phyloP scores from a whole-genome alignment of 2,888 invertebrate genomes.

The Drosophila niveifrons region DNA sequence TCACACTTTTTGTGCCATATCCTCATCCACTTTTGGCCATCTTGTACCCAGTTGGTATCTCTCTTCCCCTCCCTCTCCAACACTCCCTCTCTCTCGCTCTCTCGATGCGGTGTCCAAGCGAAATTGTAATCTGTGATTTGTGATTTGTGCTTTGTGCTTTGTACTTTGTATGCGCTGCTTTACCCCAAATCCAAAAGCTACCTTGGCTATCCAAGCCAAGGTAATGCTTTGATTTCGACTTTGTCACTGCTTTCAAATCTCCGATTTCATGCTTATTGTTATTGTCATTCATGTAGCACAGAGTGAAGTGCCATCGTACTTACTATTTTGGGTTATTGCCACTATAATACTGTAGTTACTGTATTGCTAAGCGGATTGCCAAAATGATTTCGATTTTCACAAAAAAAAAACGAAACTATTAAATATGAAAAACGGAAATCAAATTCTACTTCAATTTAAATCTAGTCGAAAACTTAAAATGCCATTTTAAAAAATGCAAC shows the following conservation, averaged over 20 bases:
- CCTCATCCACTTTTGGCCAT: not conserved
- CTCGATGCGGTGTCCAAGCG: constrained; percentile 40
- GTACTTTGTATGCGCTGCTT: constrained; percentile 41
- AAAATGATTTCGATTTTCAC: not conserved
- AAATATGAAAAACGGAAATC: no score
- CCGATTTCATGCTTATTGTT: constrained; percentile 23
- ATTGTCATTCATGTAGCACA: constrained; percentile 17
- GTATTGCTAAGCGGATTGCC: not conserved
- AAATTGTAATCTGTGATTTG: constrained; percentile 66
- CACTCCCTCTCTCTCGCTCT: no score
- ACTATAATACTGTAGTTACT: not conserved
- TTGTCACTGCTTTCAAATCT: constrained; percentile 24
- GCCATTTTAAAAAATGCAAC: not conserved
- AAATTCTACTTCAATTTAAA: no score
- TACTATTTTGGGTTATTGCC: not conserved
- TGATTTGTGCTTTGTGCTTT: constrained; percentile 48
- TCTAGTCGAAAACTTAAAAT: no score
- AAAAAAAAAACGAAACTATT: no score
- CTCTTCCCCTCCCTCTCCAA: not conserved
- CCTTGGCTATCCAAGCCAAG: constrained; percentile 16
- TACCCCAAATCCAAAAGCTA: not conserved
- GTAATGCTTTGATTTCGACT: constrained; percentile 46
- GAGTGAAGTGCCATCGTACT: not conserved
- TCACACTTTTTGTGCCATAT: not conserved
- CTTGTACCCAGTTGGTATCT: constrained; percentile 17